Conservation (phyloP, 2,797 vertebrate species). For the Smutsia gigantea region DNA sequence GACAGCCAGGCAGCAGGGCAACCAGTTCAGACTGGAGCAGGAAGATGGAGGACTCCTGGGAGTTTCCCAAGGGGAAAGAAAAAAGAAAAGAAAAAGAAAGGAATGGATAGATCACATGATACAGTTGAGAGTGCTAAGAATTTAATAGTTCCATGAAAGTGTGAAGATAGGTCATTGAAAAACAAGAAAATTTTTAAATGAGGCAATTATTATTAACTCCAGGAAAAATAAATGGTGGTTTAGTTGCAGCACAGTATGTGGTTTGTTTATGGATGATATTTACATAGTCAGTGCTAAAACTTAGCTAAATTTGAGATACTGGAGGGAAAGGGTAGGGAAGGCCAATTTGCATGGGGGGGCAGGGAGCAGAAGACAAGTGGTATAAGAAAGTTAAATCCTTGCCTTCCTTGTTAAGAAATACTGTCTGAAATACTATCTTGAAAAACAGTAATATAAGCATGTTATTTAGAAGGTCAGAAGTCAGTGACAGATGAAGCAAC, state of each 20-base stretch:
- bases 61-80: not conserved
- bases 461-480: not conserved
- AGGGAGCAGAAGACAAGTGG: not conserved
- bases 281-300: not conserved
- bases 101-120: not conserved
- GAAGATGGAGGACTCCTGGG: not conserved
- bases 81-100: not conserved
- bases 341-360: not conserved
- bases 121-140: not conserved
- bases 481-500: not conserved
- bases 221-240: not conserved
- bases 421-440: not conserved
- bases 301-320: not conserved
- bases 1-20: not conserved
- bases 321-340: not conserved
- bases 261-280: not conserved
- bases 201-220: not conserved
- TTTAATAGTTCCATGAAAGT: not conserved
- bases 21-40: not conserved
- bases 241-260: not conserved
- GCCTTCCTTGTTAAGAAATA: not conserved
- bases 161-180: not conserved
- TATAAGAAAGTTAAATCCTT: not conserved
- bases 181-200: not conserved
- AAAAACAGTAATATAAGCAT: not conserved